Percentiles rank a stretch among this genome's conserved stretches.
Conservation (phyloP, 2,888 invertebrate species). For the Caenorhabditis macrosperma region DNA sequence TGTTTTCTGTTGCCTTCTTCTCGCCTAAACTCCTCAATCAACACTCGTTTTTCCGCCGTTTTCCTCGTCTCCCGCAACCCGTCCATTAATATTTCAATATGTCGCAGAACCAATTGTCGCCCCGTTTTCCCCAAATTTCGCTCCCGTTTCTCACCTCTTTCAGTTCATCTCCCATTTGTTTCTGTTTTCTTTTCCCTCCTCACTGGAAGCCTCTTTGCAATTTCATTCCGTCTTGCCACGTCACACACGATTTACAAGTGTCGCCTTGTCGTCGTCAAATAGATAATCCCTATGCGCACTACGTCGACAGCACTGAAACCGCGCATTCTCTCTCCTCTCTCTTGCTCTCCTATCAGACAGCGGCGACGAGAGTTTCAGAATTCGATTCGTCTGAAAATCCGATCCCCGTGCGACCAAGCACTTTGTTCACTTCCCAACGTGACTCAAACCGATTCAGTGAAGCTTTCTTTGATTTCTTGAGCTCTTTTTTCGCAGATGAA, state of each 20-base stretch:
- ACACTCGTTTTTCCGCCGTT: neutral
- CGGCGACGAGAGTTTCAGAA: neutral
- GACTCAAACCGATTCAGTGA: neutral
- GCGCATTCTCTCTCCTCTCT: neutral
- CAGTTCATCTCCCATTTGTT: neutral
- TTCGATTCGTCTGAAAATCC: neutral
- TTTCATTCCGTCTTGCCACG: neutral
- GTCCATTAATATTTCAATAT: slow-evolving; percentile 49
- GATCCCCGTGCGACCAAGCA: neutral
- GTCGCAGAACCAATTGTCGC: neutral
- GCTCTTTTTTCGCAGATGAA: neutral
- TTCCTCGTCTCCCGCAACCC: neutral
- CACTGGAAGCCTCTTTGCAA: neutral
- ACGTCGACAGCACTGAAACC: neutral
- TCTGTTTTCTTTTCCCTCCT: too few relatives aligned
- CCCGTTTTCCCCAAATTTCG: neutral
- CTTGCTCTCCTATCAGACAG: neutral
- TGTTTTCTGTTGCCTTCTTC: neutral
- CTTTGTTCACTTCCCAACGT: neutral
- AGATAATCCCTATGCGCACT: neutral
- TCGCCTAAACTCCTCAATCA: neutral
- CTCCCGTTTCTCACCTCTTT: neutral
- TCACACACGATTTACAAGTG: neutral
- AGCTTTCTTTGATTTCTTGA: neutral
- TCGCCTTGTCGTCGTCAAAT: neutral